A percentile compares a stretch with the other conserved stretches of the same genome.
Evolutionary conservation across 1,140 invertebrate genomes (phyloP).

Genomic region (Heliothis virescens): DNA sequence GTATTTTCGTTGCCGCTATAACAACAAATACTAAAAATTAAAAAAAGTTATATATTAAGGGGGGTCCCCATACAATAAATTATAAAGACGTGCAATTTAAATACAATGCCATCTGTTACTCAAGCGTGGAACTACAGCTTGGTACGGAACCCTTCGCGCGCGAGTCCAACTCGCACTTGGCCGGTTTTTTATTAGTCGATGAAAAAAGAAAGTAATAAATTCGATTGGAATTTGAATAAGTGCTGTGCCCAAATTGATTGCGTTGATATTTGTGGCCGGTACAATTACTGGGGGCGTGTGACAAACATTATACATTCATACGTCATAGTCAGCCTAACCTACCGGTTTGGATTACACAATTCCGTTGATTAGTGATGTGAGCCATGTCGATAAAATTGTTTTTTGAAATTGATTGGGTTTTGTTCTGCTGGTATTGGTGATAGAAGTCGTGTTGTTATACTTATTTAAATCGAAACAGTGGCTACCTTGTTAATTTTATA

Average conservation of each 20-base stretch:
- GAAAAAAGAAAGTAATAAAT: not conserved
- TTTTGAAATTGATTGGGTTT: not conserved
- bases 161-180: too few species aligned
- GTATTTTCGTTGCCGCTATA: too few species aligned
- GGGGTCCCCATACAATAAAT: too few species aligned
- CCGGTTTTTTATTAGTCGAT: conserved; percentile 27
- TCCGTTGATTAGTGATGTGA: conserved; percentile 34
- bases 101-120: too few species aligned
- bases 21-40: too few species aligned
- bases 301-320: conserved; percentile 47
- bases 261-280: not conserved
- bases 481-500: too few species aligned
- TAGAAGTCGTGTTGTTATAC: not conserved
- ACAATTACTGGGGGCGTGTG: conserved; percentile 29
- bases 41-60: too few species aligned
- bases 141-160: too few species aligned
- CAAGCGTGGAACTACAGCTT: too few species aligned
- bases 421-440: not conserved
- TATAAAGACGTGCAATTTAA: too few species aligned
- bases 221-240: conserved; percentile 25
- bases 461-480: too few species aligned
- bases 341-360: conserved; percentile 43
- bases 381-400: conserved; percentile 11
- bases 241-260: conserved; percentile 24
- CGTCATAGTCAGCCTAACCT: conserved; percentile 34